Conservation (phyloP, 2,797 vertebrate genomes). For the Steatocranus sp. region DNA sequence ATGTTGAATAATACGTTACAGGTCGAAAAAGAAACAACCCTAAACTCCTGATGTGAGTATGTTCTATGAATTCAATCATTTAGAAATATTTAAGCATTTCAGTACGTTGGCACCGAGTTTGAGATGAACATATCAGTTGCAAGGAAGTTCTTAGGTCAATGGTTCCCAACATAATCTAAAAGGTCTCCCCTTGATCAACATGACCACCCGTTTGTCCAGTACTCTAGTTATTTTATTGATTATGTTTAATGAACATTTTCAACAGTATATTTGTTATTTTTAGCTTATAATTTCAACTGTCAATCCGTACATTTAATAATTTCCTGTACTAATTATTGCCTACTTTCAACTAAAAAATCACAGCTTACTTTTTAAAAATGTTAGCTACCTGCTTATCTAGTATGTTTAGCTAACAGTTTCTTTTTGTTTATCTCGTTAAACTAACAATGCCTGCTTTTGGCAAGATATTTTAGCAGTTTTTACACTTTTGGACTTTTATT, state of each 20-base stretch:
- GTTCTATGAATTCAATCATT: neutral
- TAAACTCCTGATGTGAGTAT: neutral
- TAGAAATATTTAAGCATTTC: neutral
- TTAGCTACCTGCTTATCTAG: neutral
- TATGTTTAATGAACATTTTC: neutral
- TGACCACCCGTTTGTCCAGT: neutral
- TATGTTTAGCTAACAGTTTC: neutral
- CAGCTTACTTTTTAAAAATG: neutral
- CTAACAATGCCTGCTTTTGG: neutral
- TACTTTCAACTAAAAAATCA: neutral
- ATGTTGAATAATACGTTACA: neutral
- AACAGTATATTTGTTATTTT: neutral
- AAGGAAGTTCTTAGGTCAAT: neutral
- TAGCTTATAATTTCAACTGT: neutral
- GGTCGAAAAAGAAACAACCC: neutral
- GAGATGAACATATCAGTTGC: neutral
- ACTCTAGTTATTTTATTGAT: neutral
- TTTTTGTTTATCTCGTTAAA: neutral
- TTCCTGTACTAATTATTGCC: neutral
- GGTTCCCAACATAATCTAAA: neutral
- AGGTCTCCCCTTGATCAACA: neutral
- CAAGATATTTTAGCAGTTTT: neutral
- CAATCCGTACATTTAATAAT: neutral
- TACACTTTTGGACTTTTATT: neutral
- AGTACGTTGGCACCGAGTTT: neutral